Evolutionary conservation across 1,140 invertebrate genomes (phyloP), one percentile per base, ranked within the genome.

Genomic region (Leptinotarsa undecemlineata): DNA sequence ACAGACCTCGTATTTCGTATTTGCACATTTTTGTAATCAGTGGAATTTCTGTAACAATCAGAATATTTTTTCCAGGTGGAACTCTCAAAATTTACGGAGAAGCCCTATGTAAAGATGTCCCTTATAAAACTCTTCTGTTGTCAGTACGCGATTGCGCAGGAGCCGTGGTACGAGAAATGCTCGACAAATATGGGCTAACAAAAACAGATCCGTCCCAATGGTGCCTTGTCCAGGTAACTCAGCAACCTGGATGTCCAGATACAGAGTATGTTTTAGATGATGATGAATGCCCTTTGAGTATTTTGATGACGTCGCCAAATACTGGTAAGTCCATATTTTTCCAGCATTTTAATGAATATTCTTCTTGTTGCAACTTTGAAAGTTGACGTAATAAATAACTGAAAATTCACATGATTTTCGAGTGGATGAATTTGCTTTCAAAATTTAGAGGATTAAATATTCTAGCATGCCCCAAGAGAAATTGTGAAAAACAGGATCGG

Each of bases 61-160:
- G 33, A 42, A 42, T 42, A 11, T n/a, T 57, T 57, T 17, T 57
- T 57, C 0, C 88, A 85, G 95, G 98, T 68, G 98, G 98, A 66
- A 99, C 97, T 5, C 86, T 99, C 26, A 98, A 99, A 87, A 98
- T 99, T 80, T 99, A 99, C 86, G 98, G 98, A 26, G 96, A 98
- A 85, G 95, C 96, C 15, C 88, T 99, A 8, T 96, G 96, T 83
- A 93, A 95, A 81, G 97, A 98, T 87, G 96, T 99, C 76, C 98
- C 98, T 61, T 99, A 99, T 86, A 99, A 99, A 88, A 99, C 98
- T 3, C 87, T 99, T 57, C 88, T 99, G 76, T 87, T 99, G 47
- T 98, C 97, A 20, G 93, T 98, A 15, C 90, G 95, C 62, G 98
- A 99, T 85, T 94, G 92, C 57, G 96, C 97, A 2, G 92, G 92